Percentiles rank a stretch among this genome's conserved stretches.
phyloP scores from a whole-genome alignment of 1,140 invertebrate species.

The Drosophila arizonae region DNA sequence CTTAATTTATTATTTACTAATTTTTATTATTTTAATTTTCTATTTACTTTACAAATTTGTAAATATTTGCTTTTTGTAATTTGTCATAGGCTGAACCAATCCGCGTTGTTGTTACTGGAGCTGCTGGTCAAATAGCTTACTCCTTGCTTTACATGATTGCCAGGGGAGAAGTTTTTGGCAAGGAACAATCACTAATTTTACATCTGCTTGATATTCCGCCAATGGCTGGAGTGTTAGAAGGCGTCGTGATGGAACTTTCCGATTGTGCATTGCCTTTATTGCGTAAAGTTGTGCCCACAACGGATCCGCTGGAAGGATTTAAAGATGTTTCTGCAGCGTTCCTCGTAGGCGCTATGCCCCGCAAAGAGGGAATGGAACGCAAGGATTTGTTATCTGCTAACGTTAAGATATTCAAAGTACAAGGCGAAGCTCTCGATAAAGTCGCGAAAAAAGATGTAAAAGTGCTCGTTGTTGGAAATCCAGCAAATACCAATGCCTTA shows the following conservation, averaged over 20 bases:
- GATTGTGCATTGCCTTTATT: constrained; percentile 98
- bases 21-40: too few species aligned
- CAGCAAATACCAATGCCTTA: constrained; percentile 99
- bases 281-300: constrained; percentile 92
- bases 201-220: constrained; percentile 97
- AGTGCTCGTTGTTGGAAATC: constrained; percentile 99
- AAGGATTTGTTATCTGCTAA: constrained; percentile 98
- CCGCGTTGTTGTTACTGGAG: constrained; percentile 97
- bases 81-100: constrained; percentile 87
- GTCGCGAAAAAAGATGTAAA: constrained; percentile 97
- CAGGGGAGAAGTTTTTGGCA: constrained; percentile 98
- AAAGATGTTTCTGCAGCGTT: constrained; percentile 99
- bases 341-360: constrained; percentile 98
- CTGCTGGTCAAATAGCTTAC: constrained; percentile 99
- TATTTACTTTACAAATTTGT: background rate
- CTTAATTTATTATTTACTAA: too few species aligned
- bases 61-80: background rate
- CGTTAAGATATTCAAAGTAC: constrained; percentile 99
- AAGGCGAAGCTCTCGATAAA: constrained; percentile 96
- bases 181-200: constrained; percentile 93
- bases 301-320: constrained; percentile 94
- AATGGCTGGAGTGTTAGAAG: constrained; percentile 97
- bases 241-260: constrained; percentile 98
- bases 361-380: constrained; percentile 99
- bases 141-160: constrained; percentile 96